Evolutionary conservation across 2,888 invertebrate species (phyloP).

Genomic region (Thymelicus sylvestris): DNA sequence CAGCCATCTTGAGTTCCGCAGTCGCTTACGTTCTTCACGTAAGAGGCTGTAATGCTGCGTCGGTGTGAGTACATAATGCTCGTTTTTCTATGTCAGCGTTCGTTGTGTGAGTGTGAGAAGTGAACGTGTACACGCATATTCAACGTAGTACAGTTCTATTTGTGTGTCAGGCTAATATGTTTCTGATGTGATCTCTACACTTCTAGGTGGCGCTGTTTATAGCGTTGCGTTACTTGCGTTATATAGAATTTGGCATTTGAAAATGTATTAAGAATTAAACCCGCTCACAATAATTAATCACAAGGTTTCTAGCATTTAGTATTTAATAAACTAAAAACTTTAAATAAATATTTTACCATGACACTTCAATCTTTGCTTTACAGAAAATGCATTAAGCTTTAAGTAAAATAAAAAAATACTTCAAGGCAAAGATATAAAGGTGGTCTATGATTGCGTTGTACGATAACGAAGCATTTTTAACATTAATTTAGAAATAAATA

Average conservation of each 20-base stretch:
- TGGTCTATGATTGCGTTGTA: too few relatives aligned
- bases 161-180: constrained; percentile 50
- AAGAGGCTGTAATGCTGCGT: constrained; percentile 79
- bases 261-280: neutral
- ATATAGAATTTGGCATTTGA: too few relatives aligned
- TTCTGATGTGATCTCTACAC: constrained; percentile 45
- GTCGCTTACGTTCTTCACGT: constrained; percentile 83
- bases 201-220: constrained; percentile 53
- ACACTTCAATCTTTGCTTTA: too few relatives aligned
- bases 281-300: too few relatives aligned
- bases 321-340: too few relatives aligned
- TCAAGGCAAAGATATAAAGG: too few relatives aligned
- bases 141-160: constrained; percentile 44
- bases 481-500: too few relatives aligned
- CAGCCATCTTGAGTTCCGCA: constrained; percentile 85
- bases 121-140: constrained; percentile 60
- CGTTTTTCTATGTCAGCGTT: constrained; percentile 75
- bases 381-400: too few relatives aligned
- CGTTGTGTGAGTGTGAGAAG: constrained; percentile 66
- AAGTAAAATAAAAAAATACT: too few relatives aligned
- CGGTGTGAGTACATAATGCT: constrained; percentile 78
- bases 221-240: neutral
- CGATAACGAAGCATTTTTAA: too few relatives aligned
- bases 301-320: too few relatives aligned
- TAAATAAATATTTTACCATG: too few relatives aligned